Evolutionary conservation across 2,113 vertebrate species (phyloP).

Genomic region (Spheniscus mendiculus): DNA sequence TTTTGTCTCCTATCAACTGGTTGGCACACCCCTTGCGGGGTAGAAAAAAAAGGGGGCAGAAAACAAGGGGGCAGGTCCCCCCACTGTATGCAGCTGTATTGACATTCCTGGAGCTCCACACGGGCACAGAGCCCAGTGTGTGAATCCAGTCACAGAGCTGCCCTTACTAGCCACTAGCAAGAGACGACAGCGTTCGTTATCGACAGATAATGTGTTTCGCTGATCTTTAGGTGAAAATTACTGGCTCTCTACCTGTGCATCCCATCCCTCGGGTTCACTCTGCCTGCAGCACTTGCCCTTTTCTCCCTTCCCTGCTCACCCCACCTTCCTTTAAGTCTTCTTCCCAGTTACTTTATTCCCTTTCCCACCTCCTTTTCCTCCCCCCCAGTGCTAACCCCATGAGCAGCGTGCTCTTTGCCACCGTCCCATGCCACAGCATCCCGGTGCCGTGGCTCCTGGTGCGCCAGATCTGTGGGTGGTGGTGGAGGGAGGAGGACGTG

Average conservation of each 20-base stretch:
- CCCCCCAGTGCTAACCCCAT: not conserved
- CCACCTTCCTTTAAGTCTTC: not conserved
- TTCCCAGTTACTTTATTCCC: not conserved
- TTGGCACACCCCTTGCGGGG: not conserved
- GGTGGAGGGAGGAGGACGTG: not conserved
- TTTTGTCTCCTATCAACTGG: not conserved
- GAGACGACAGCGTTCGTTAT: rapidly evolving
- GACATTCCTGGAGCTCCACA: not conserved
- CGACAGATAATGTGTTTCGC: not conserved
- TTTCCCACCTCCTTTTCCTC: not conserved
- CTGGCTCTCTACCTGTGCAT: not conserved
- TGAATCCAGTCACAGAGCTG: not conserved
- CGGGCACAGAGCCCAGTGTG: rapidly evolving
- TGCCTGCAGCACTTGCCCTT: not conserved
- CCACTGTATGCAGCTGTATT: rapidly evolving
- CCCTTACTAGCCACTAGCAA: not conserved
- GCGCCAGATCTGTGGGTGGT: not conserved
- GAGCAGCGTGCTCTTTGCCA: not conserved
- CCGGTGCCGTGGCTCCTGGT: rapidly evolving
- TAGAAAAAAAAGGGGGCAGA: not conserved
- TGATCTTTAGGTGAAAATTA: not conserved
- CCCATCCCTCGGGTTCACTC: not conserved
- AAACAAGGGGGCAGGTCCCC: not conserved
- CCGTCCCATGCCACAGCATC: not conserved
- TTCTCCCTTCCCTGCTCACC: not conserved